A percentile compares a stretch with the other conserved stretches of the same genome.
Evolutionary conservation across 2,797 vertebrate genomes (phyloP).

Genomic region (Pseudochirops cupreus): DNA sequence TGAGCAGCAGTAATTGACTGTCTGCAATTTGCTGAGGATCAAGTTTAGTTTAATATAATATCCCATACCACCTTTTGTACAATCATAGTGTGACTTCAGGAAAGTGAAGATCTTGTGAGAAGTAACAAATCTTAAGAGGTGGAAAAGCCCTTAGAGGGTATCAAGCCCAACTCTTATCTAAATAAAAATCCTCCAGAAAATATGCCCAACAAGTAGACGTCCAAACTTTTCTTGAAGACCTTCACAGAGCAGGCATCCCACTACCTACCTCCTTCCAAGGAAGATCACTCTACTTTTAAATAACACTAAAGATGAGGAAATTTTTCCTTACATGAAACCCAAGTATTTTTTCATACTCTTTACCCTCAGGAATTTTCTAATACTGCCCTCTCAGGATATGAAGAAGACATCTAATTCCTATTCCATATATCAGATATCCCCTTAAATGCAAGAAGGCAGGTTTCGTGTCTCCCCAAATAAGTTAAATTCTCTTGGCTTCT

Average conservation of each 20-base stretch:
- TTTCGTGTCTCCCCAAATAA: background rate
- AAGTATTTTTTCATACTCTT: background rate
- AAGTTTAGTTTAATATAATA: background rate
- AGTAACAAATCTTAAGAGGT: background rate
- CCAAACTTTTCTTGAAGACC: background rate
- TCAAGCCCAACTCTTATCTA: background rate
- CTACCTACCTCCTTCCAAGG: background rate
- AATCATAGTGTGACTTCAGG: background rate
- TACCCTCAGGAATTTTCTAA: background rate
- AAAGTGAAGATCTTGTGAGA: background rate
- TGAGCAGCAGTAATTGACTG: background rate
- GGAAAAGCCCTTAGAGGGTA: background rate
- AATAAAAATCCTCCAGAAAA: background rate
- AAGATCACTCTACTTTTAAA: background rate
- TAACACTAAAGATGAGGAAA: background rate
- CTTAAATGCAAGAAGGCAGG: background rate
- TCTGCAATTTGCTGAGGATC: background rate
- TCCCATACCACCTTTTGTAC: background rate
- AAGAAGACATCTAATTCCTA: background rate
- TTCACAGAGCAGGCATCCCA: background rate
- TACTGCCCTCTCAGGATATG: background rate
- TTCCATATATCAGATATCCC: background rate
- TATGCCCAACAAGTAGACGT: background rate
- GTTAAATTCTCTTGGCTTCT: background rate
- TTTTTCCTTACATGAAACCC: background rate